These are phyloP conservation scores for Pholis gunnellus DNA, from an alignment of 2,113 vertebrate genomes.

Conservation along the genomic window DNA sequence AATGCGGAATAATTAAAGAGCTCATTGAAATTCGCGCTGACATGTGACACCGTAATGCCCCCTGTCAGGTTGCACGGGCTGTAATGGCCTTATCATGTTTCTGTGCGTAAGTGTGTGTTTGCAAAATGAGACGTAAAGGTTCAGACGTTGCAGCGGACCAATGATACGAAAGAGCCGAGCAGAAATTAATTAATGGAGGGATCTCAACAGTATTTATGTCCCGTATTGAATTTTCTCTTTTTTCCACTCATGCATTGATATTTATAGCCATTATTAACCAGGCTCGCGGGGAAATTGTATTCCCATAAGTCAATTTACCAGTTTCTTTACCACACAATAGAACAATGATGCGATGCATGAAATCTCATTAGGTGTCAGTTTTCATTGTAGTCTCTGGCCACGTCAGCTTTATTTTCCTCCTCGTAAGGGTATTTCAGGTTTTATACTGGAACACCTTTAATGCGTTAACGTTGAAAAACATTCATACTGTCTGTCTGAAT, in stretches of 20 bases:
- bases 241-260: neutral
- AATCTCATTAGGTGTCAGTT: neutral
- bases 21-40: conserved; percentile 41
- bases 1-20: conserved; percentile 57
- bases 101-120: conserved; percentile 6
- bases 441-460: neutral
- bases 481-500: too few species aligned
- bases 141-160: neutral
- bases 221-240: neutral
- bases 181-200: neutral
- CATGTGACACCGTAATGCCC: conserved; percentile 33
- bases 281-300: neutral
- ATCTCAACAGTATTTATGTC: neutral
- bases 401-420: neutral
- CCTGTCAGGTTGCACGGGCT: conserved; percentile 21
- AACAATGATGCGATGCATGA: conserved; percentile 8
- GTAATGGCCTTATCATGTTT: conserved; percentile 31
- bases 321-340: neutral
- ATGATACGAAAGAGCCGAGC: neutral
- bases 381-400: neutral
- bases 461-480: neutral
- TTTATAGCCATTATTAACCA: neutral
- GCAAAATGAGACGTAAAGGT: neutral
- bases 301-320: neutral
- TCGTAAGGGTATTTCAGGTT: neutral